A percentile compares a stretch with the other conserved stretches of the same genome.
Conservation (phyloP, 2,113 vertebrate genomes). For the Muscicapa adusta region DNA sequence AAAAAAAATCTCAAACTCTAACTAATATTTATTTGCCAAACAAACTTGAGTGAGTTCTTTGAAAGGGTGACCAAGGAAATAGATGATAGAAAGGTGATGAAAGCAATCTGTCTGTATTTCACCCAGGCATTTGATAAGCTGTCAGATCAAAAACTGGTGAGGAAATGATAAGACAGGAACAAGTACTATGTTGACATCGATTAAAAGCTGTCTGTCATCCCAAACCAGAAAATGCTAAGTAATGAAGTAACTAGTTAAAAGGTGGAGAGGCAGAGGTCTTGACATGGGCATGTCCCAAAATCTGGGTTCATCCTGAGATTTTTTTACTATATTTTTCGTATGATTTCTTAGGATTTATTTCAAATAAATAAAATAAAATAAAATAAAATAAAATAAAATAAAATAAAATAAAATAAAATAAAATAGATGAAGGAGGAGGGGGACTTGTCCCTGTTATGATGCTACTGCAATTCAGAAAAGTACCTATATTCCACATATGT, state of each 20-base stretch:
- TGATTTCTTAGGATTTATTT: not conserved
- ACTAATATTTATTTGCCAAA: not conserved
- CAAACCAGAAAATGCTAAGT: not conserved
- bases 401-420: not conserved
- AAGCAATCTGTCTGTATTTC: conserved; percentile 10
- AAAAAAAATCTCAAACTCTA: not conserved
- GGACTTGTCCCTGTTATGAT: not conserved
- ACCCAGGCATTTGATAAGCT: not conserved
- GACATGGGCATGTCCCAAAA: not conserved
- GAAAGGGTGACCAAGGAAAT: conserved; percentile 9
- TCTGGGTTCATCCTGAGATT: not conserved
- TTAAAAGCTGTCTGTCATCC: not conserved
- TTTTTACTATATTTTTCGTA: not conserved
- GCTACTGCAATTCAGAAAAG: not conserved
- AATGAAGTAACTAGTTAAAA: not conserved
- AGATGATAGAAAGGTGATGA: conserved; percentile 15
- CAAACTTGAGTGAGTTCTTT: not conserved
- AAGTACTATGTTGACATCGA: not conserved
- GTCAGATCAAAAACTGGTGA: conserved; percentile 19
- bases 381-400: not conserved
- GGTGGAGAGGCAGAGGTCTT: not conserved
- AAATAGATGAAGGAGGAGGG: not conserved
- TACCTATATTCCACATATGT: not conserved
- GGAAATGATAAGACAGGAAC: not conserved
- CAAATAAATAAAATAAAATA: not conserved